Percentiles rank a stretch among this genome's conserved stretches.
Conservation (phyloP, 2,888 invertebrate species). For the Nemapogon koenigi region DNA sequence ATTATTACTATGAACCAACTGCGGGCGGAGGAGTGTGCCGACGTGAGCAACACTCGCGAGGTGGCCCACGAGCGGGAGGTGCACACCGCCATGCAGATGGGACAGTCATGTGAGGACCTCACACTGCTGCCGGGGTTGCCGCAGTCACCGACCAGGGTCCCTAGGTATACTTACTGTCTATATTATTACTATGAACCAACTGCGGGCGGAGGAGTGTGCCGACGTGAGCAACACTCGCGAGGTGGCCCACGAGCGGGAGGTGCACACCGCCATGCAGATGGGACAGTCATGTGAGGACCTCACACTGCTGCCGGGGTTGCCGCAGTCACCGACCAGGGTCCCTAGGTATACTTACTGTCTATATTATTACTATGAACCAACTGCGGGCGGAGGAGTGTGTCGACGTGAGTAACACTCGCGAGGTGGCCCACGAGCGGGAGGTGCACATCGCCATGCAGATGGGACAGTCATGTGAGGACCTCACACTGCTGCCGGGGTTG, state of each 20-base stretch:
- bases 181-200: no score
- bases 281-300: conserved; percentile 95
- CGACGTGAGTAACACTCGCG: conserved; percentile 80
- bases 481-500: conserved; percentile 74
- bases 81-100: conserved; percentile 91
- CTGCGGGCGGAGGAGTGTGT: conserved; percentile 88
- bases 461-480: conserved; percentile 94
- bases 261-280: conserved; percentile 91
- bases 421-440: conserved; percentile 91
- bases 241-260: conserved; percentile 89
- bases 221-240: conserved; percentile 84
- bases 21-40: conserved; percentile 87
- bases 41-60: conserved; percentile 81
- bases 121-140: conserved; percentile 71
- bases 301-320: conserved; percentile 71
- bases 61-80: conserved; percentile 91
- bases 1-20: conserved; percentile 90
- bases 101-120: conserved; percentile 93
- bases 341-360: no score
- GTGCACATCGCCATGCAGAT: conserved; percentile 92
- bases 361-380: no score
- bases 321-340: conserved; percentile 64
- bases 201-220: conserved; percentile 87
- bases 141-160: conserved; percentile 65
- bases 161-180: no score